These are phyloP conservation scores for Drosophila robusta DNA, from an alignment of 2,888 invertebrate genomes.

Conservation along the genomic window DNA sequence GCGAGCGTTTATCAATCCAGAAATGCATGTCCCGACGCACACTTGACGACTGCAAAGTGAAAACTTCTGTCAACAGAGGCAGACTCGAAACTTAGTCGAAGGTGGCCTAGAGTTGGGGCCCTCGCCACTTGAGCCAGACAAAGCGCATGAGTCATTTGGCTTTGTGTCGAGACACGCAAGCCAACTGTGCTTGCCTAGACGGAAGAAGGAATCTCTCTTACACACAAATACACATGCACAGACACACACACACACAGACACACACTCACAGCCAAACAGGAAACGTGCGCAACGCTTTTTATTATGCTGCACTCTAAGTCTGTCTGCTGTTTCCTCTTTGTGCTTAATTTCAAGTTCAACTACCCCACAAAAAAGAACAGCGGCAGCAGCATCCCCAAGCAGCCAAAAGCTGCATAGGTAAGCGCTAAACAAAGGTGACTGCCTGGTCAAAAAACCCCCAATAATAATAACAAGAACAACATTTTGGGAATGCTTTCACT, in stretches of 20 bases:
- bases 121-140: constrained; percentile 53
- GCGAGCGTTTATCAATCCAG: constrained; percentile 94
- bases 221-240: constrained; percentile 5
- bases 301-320: constrained; percentile 64
- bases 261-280: constrained; percentile 55
- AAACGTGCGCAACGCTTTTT: constrained; percentile 74
- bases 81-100: constrained; percentile 61
- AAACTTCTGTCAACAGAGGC: constrained; percentile 35
- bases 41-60: constrained; percentile 46
- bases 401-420: constrained; percentile 45
- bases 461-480: constrained; percentile 40
- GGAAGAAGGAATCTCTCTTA: constrained; percentile 57
- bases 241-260: constrained; percentile 1
- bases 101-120: constrained; percentile 17
- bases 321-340: constrained; percentile 71
- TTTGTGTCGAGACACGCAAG: constrained; percentile 45
- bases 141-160: constrained; percentile 72
- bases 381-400: constrained; percentile 23
- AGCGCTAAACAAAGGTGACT: constrained; percentile 66
- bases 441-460: constrained; percentile 68
- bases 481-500: constrained; percentile 73
- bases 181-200: constrained; percentile 62
- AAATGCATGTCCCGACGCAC: constrained; percentile 89
- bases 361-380: constrained; percentile 49
- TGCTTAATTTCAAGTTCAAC: constrained; percentile 70